A percentile compares a stretch with the other conserved stretches of the same genome.
Conservation (phyloP, 2,797 vertebrate species). For the Sphenopsis melanotis region DNA sequence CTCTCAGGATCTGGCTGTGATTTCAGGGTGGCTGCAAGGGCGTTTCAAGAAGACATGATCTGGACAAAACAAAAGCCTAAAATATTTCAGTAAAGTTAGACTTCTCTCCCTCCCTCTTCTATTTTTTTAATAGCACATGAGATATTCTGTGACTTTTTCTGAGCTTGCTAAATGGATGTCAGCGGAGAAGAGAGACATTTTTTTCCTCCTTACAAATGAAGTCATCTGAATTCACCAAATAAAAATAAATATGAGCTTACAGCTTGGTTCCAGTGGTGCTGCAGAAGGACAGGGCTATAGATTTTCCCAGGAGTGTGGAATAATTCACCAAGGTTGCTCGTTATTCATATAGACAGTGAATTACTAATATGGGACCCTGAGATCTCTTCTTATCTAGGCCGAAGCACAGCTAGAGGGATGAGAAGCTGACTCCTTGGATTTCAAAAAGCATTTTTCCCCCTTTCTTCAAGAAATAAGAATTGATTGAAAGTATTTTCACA, state of each 20-base stretch:
- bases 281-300: slow-evolving; percentile 76
- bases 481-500: slow-evolving; percentile 69
- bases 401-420: slow-evolving; percentile 74
- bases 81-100: not conserved
- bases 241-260: slow-evolving; percentile 54
- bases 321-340: slow-evolving; percentile 78
- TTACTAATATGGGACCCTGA: slow-evolving; percentile 85
- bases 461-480: slow-evolving; percentile 70
- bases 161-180: not conserved
- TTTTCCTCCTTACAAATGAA: slow-evolving; percentile 44
- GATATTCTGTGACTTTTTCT: not conserved
- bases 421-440: slow-evolving; percentile 80
- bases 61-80: not conserved
- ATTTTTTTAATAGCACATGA: not conserved
- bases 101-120: not conserved
- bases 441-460: slow-evolving; percentile 72
- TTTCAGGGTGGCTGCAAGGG: not conserved
- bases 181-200: not conserved
- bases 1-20: not conserved
- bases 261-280: slow-evolving; percentile 53
- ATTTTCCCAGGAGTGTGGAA: slow-evolving; percentile 82
- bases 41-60: not conserved
- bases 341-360: slow-evolving; percentile 88
- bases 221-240: slow-evolving; percentile 54
- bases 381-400: slow-evolving; percentile 84